These are phyloP conservation scores for Buphagus erythrorhynchus DNA, from an alignment of 2,797 vertebrate genomes.

Conservation along the genomic window DNA sequence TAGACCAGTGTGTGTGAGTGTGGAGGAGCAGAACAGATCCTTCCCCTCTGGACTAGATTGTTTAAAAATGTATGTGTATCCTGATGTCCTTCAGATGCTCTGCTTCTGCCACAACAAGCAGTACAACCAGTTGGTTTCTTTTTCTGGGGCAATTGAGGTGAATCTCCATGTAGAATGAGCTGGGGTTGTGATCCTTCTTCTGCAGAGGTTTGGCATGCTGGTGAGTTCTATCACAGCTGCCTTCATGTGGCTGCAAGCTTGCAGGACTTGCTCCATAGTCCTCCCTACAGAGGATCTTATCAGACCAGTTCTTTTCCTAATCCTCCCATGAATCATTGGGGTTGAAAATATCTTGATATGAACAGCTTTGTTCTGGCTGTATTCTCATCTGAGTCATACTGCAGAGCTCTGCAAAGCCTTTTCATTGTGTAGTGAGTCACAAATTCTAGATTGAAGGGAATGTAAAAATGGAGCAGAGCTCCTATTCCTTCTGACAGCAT, in stretches of 20 bases:
- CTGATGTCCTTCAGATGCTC: neutral
- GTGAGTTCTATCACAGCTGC: neutral
- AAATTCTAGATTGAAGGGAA: slow-evolving; percentile 51
- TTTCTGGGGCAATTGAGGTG: neutral
- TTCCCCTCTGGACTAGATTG: neutral
- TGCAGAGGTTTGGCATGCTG: neutral
- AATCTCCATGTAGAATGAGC: neutral
- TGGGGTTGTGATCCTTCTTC: neutral
- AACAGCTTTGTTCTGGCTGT: slow-evolving; percentile 54
- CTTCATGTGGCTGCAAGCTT: neutral
- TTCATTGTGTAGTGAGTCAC: slow-evolving; percentile 71
- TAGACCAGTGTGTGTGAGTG: neutral
- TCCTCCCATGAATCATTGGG: slow-evolving; percentile 36
- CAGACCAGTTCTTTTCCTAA: neutral
- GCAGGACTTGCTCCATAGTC: neutral
- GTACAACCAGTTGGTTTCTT: neutral
- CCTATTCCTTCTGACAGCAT: neutral
- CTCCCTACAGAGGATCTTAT: neutral
- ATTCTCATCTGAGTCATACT: slow-evolving; percentile 71
- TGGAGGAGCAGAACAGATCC: neutral
- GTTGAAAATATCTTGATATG: slow-evolving; percentile 47
- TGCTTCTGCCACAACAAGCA: neutral
- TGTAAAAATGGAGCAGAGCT: slow-evolving; percentile 54
- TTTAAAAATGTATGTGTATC: neutral
- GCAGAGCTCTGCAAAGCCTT: slow-evolving; percentile 68